Evolutionary conservation across 2,888 invertebrate genomes (phyloP).

Genomic region (Gryllus longicercus): DNA sequence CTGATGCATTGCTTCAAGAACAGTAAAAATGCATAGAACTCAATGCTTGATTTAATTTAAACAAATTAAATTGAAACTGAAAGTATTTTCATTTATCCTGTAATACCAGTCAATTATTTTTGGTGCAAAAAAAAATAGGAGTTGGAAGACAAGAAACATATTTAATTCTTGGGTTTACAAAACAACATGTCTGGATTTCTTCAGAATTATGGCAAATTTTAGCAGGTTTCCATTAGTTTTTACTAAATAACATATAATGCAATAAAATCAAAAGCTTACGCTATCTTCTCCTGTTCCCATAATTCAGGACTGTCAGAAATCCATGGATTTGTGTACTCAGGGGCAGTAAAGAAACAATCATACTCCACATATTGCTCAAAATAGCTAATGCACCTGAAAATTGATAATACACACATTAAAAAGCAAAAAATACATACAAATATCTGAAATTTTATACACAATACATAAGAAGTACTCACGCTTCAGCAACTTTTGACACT

Average conservation of each 20-base stretch:
- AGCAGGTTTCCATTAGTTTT: not conserved
- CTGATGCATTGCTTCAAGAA: too few species aligned
- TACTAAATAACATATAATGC: not conserved
- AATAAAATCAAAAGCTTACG: slow-evolving; percentile 53
- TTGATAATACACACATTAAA: not conserved
- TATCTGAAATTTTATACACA: not conserved
- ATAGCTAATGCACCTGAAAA: slow-evolving; percentile 74
- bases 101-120: too few species aligned
- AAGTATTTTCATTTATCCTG: too few species aligned
- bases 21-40: too few species aligned
- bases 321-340: slow-evolving; percentile 97
- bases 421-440: slow-evolving; percentile 20
- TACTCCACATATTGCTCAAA: slow-evolving; percentile 96
- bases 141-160: too few species aligned
- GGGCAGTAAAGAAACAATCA: slow-evolving; percentile 88
- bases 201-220: not conserved
- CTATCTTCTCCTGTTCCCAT: slow-evolving; percentile 94
- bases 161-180: not conserved
- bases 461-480: slow-evolving; percentile 59
- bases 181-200: not conserved
- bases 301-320: slow-evolving; percentile 90
- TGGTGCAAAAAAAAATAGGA: too few species aligned
- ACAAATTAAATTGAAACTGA: too few species aligned
- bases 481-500: slow-evolving; percentile 90
- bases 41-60: too few species aligned